Evolutionary conservation across 2,113 vertebrate genomes (phyloP), one percentile per base, ranked within the genome.

Genomic region (Puntigrus tetrazona): DNA sequence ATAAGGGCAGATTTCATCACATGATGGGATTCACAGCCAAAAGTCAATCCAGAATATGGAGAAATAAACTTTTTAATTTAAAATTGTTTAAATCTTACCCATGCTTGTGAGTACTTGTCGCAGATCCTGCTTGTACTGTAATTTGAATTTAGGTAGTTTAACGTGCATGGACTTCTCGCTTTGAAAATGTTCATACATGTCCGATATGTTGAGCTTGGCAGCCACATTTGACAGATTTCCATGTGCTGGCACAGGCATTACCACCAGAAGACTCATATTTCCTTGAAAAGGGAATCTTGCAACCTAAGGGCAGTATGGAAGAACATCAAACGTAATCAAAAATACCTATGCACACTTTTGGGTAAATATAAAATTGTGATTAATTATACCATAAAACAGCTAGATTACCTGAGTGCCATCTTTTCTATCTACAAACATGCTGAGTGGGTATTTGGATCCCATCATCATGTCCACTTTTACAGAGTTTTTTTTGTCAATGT

Each of bases 391-490:
- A 50, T 5, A 22, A 81, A 81, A 41, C 10, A 36, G 25, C 72
- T 41, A 59, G 5, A 69, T 84, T 89, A 97, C 97, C 96, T 96
- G 95, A 20, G 94, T 92, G 41, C 96, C 92, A 7, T 95, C 92
- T 20, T 95, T 90, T 22, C 93, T 93, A 72, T 96, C 88, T 0
- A 89, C 84, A 87, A 95, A 94, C 93, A 95, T 94, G 74, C 95
- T 96, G 50, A 98, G 90, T 1, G 97, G 92, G 83, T 96, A 96
- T 1, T 91, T 92, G 20, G 36, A 85, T 45, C 94, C 95, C 52
- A 92, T 94, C 97, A 98, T 99, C 96, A 97, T 99, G 87, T 97
- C 94, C 80, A 98, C 96, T 0, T 92, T 91, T 50, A 97, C 95
- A 0, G 91, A 87, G 0, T 92, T 94, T 52, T 94, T 74, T 38